Conservation (phyloP, 2,888 invertebrate genomes). For the Alentia gelatinosa region DNA sequence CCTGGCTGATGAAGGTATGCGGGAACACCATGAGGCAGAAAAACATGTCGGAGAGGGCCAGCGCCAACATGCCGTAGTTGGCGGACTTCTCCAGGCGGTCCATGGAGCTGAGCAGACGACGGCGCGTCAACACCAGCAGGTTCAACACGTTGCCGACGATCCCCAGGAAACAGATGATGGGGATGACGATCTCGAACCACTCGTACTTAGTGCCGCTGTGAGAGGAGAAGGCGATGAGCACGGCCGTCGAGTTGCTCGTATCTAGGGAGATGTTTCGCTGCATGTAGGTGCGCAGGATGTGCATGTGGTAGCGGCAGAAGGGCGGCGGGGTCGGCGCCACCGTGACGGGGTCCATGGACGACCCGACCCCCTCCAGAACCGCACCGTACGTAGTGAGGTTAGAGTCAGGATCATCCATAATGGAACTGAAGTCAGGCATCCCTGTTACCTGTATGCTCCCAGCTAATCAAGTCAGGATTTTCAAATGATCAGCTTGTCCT, state of each 20-base stretch:
- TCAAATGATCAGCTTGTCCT: too few species aligned
- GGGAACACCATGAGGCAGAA: conserved; percentile 82
- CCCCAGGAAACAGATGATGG: conserved; percentile 87
- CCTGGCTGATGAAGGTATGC: conserved; percentile 79
- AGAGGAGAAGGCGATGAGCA: background rate
- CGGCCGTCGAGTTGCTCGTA: background rate
- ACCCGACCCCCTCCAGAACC: background rate
- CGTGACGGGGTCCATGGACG: background rate
- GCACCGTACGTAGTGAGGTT: background rate
- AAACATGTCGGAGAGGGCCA: conserved; percentile 88
- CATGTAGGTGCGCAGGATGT: background rate
- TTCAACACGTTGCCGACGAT: conserved; percentile 90
- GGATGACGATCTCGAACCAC: conserved; percentile 83
- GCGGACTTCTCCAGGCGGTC: conserved; percentile 90
- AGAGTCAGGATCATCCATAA: background rate
- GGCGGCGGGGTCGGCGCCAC: background rate
- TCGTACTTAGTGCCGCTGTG: background rate
- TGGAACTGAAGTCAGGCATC: background rate
- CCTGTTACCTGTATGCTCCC: too few species aligned
- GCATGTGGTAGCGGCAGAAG: background rate
- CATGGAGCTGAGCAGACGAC: conserved; percentile 74
- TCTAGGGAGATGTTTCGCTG: background rate
- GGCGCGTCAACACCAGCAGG: conserved; percentile 87
- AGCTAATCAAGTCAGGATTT: too few species aligned
- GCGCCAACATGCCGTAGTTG: conserved; percentile 87